These are phyloP conservation scores for Lepidocyrtoides sp. DNA, from an alignment of 2,888 invertebrate genomes.

Conservation along the genomic window DNA sequence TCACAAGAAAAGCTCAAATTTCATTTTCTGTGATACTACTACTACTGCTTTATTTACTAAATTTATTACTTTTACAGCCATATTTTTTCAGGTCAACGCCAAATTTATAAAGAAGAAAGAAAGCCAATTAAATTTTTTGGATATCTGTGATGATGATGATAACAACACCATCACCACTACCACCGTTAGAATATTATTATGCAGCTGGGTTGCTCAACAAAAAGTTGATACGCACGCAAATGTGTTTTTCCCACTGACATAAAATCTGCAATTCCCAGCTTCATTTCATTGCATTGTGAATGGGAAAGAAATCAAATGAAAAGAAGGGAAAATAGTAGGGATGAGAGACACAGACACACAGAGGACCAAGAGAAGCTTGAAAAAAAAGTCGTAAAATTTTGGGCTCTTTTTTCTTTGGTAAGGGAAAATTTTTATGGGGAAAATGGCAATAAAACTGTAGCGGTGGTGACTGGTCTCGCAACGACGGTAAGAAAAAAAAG, in stretches of 20 bases:
- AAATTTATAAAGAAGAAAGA: constrained; percentile 11
- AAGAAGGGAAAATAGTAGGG: not conserved
- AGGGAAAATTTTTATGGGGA: constrained; percentile 5
- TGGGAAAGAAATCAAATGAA: not conserved
- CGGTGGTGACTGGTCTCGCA: not conserved
- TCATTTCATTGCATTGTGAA: not conserved
- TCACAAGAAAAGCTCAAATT: not conserved
- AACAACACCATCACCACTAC: too few species aligned
- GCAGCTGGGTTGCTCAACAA: too few species aligned
- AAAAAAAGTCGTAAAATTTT: constrained; percentile 60
- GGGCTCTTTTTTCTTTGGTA: constrained; percentile 12
- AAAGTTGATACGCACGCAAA: too few species aligned
- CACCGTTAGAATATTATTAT: not conserved
- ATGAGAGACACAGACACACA: not conserved
- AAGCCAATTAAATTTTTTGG: constrained; percentile 25
- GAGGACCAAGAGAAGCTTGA: not conserved
- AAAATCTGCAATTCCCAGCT: not conserved
- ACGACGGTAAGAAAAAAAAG: not conserved
- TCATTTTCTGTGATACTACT: not conserved
- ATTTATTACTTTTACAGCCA: not conserved
- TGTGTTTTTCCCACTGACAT: not conserved
- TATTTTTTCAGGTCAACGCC: constrained; percentile 13
- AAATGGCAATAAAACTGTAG: constrained; percentile 43
- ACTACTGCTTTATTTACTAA: not conserved
- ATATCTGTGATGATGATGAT: too few species aligned